Conservation (phyloP, 2,113 vertebrate genomes). For the Neopipo cinnamomea region DNA sequence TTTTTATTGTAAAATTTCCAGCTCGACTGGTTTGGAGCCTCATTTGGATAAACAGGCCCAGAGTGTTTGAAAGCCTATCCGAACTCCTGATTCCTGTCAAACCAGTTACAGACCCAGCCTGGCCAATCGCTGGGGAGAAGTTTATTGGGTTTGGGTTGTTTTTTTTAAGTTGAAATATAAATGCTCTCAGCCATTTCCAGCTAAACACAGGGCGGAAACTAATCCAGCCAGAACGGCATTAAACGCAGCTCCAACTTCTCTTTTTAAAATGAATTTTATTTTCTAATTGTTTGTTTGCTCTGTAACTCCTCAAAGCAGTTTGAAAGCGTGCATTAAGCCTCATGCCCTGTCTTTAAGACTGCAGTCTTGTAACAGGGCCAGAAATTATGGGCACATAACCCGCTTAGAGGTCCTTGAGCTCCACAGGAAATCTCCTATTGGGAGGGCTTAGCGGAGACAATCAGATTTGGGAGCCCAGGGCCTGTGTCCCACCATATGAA, state of each 20-base stretch:
- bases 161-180: not conserved
- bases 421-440: conserved; percentile 49
- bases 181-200: not conserved
- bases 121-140: not conserved
- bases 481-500: not conserved
- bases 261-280: not conserved
- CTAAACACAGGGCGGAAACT: not conserved
- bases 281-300: not conserved
- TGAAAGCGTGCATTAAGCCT: not conserved
- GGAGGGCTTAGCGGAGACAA: not conserved
- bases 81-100: not conserved
- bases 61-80: not conserved
- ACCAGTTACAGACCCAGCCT: conserved; percentile 20
- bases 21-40: conserved; percentile 8
- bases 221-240: not conserved
- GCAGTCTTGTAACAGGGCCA: not conserved
- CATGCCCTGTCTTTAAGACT: not conserved
- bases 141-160: not conserved
- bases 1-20: not conserved
- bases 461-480: not conserved
- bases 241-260: not conserved
- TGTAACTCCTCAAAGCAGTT: not conserved
- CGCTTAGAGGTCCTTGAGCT: conserved; percentile 16
- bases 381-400: not conserved
- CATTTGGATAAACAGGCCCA: not conserved